A percentile compares a stretch with the other conserved stretches of the same genome.
These are phyloP conservation scores for Strongylocentrotus purpuratus DNA, from an alignment of 35 echinoderm and acorn worm genomes.

Conservation along the genomic window DNA sequence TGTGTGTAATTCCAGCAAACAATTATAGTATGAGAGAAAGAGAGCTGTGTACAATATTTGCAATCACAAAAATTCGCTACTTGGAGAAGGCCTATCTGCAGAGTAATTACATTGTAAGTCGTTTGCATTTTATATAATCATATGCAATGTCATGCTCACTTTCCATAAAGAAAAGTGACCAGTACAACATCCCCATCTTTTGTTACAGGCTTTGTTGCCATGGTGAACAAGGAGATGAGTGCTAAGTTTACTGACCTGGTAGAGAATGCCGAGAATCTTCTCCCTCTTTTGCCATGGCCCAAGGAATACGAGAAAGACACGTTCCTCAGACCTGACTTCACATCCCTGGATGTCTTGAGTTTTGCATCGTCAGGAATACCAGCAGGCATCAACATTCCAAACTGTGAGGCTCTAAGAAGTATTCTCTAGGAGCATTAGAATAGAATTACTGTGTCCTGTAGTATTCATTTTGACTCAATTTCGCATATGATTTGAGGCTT, in stretches of 20 bases:
- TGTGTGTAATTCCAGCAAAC: neutral
- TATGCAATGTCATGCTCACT: neutral
- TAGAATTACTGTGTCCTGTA: too few relatives aligned
- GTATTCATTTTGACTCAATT: too few relatives aligned
- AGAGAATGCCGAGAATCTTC: constrained; percentile 83
- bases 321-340: constrained; percentile 94
- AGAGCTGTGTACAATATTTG: too few relatives aligned
- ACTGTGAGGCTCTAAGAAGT: constrained; percentile 71
- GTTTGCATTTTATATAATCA: neutral
- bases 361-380: constrained; percentile 96
- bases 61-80: too few relatives aligned
- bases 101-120: too few relatives aligned
- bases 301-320: constrained; percentile 93
- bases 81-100: neutral
- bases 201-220: constrained; percentile 88
- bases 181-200: neutral
- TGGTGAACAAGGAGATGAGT: constrained; percentile 99
- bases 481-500: too few relatives aligned
- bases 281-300: constrained; percentile 91
- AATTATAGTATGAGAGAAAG: too few relatives aligned
- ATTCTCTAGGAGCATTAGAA: too few relatives aligned
- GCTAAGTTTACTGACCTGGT: constrained; percentile 93
- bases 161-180: neutral
- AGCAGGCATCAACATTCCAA: constrained; percentile 97
- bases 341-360: constrained; percentile 89